Base-by-base conservation (phyloP, 92 coral and sea anemone species). In the Virgularia gustaviana region DNA sequence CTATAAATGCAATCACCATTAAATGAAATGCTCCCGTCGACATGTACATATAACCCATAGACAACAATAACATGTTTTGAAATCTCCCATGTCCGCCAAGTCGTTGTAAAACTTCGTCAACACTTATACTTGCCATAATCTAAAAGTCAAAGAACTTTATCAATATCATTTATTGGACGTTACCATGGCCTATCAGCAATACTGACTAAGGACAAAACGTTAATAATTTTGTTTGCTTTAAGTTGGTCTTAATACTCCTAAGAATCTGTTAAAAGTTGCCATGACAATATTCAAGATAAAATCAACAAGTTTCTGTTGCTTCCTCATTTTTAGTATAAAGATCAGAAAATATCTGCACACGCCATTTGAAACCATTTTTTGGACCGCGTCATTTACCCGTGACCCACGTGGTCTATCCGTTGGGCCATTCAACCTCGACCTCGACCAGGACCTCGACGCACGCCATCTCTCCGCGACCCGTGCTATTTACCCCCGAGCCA, bases 1-100 rank as follows among this genome's bases (percentile, higher is more conserved):
- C 98, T 70, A 89, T 86, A 81, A 92, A 92, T 19, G 98, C 73
- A 89, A 92, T 92, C 82, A 89, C 84, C 38, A 92, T 89, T 53
- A 96, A 79, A 78, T 92, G 96, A 62, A 86, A 89, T 31, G 94
- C 90, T 35, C 85, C 96, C 32, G 91, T 95, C 30, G 90, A 78
- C 85, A 92, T 68, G 61, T 68, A 62, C 67, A 87, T 82, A 49
- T 85, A 43, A 13, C 94, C 89, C 71, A 90, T 75, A 35, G 78
- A 59, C 38, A 84, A 75, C 36, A 89, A 87, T 63, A 92, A 62
- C 9, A 72, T 31, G 88, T 88, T 84, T 57, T 92, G 98, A 68
- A 92, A 92, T 58, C 98, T 78, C 1, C 98, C 94, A 89, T 84
- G 88, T 60, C 87, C 86, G 42, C 96, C 98, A 15, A 92, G 79